Evolutionary conservation across 2,113 vertebrate species (phyloP).

Genomic region (Nothoprocta pentlandii): DNA sequence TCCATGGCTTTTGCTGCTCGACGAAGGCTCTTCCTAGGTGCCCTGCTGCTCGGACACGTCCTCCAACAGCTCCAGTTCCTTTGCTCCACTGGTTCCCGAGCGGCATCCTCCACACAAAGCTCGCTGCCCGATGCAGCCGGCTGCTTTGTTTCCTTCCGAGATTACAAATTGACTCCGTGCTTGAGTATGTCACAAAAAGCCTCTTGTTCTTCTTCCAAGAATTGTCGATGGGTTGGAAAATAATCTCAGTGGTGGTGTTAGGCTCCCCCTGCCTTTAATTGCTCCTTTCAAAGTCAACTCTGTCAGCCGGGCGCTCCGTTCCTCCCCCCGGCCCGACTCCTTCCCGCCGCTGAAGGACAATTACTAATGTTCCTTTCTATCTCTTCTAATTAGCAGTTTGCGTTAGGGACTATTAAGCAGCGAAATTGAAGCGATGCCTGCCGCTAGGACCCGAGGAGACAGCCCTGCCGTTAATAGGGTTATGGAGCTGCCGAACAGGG

Average conservation of each 20-base stretch:
- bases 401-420: constrained; percentile 29
- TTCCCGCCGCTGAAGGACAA: constrained; percentile 36
- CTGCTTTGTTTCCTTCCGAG: background rate
- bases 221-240: background rate
- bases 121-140: constrained; percentile 7
- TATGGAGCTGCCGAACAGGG: background rate
- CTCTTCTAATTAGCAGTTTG: constrained; percentile 58
- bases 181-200: background rate
- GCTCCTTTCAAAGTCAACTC: constrained; percentile 42
- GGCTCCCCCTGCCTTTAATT: background rate
- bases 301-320: background rate
- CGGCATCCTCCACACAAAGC: background rate
- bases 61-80: background rate
- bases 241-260: background rate
- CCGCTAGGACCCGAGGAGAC: background rate
- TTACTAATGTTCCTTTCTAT: constrained; percentile 30
- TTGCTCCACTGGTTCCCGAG: rapidly evolving
- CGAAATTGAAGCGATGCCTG: constrained; percentile 27
- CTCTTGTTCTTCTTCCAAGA: constrained; percentile 1
- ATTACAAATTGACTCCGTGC: constrained; percentile 30
- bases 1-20: background rate
- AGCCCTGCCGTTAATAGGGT: background rate
- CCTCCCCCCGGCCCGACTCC: background rate
- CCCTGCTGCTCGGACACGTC: rapidly evolving
- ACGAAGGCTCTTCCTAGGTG: rapidly evolving